Percentiles rank a stretch among this genome's conserved stretches.
Evolutionary conservation across 2,888 invertebrate genomes (phyloP).

Genomic region (Euphydryas editha): DNA sequence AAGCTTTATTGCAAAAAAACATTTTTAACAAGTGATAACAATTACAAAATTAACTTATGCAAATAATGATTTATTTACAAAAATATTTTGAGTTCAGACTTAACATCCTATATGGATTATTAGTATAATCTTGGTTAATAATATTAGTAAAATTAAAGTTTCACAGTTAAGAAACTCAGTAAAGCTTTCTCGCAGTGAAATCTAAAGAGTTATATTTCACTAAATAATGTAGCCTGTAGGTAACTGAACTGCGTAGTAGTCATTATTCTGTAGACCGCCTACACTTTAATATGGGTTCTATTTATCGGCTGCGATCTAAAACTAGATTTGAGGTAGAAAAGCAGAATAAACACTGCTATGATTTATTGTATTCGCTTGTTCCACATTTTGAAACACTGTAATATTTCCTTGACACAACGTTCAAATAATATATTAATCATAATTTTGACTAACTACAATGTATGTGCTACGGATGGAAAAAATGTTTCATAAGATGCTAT

Average conservation of each 20-base stretch:
- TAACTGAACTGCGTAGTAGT: conserved; percentile 1
- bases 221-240: not conserved
- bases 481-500: not conserved
- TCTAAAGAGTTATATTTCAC: not conserved
- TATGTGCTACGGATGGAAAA: not conserved
- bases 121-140: no score
- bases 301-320: conserved; percentile 47
- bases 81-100: no score
- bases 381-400: conserved; percentile 54
- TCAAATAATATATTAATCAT: conserved; percentile 20
- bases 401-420: conserved; percentile 38
- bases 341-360: conserved; percentile 58
- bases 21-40: no score
- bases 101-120: no score
- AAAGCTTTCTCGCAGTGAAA: no score
- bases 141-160: no score
- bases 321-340: conserved; percentile 60
- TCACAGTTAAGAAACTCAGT: no score
- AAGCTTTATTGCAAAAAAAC: no score
- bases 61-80: no score
- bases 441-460: not conserved
- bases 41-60: no score
- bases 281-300: conserved; percentile 15
- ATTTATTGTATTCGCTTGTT: conserved; percentile 63
- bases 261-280: conserved; percentile 5